Conservation (phyloP, 2,797 vertebrate species). For the Phoeniculus purpureus region DNA sequence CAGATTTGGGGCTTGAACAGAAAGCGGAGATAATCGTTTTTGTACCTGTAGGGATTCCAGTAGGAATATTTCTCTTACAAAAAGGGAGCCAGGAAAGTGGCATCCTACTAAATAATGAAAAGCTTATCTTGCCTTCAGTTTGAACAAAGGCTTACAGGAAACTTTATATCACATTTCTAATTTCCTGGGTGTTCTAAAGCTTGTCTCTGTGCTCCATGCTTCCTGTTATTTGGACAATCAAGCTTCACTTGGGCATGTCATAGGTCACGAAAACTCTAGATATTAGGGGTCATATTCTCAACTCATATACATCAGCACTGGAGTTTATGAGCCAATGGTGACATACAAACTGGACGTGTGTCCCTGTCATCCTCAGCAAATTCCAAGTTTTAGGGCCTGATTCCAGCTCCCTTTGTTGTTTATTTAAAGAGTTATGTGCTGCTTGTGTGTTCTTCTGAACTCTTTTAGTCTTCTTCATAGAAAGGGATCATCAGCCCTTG, state of each 20-base stretch:
- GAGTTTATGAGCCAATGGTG: not conserved
- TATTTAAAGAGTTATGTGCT: not conserved
- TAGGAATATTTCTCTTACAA: constrained; percentile 24
- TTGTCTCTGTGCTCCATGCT: not conserved
- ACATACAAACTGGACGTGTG: not conserved
- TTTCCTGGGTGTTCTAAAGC: constrained; percentile 9
- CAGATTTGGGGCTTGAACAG: not conserved
- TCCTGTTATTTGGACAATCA: not conserved
- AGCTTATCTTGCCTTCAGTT: constrained; percentile 52
- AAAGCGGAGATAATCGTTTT: not conserved
- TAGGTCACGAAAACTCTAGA: not conserved
- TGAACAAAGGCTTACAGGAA: constrained; percentile 49
- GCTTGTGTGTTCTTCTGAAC: not conserved
- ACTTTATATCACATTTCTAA: constrained; percentile 49
- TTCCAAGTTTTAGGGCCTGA: not conserved
- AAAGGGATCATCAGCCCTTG: no score
- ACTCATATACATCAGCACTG: not conserved
- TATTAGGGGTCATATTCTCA: not conserved
- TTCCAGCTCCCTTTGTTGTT: not conserved
- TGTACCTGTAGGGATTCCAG: constrained; percentile 34
- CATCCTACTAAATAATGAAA: constrained; percentile 64
- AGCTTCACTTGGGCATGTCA: not conserved
- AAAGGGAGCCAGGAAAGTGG: constrained; percentile 36
- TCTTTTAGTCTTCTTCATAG: not conserved
- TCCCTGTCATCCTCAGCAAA: not conserved